These are phyloP conservation scores for Colostygia pectinataria DNA, from an alignment of 2,888 invertebrate genomes.

Conservation along the genomic window DNA sequence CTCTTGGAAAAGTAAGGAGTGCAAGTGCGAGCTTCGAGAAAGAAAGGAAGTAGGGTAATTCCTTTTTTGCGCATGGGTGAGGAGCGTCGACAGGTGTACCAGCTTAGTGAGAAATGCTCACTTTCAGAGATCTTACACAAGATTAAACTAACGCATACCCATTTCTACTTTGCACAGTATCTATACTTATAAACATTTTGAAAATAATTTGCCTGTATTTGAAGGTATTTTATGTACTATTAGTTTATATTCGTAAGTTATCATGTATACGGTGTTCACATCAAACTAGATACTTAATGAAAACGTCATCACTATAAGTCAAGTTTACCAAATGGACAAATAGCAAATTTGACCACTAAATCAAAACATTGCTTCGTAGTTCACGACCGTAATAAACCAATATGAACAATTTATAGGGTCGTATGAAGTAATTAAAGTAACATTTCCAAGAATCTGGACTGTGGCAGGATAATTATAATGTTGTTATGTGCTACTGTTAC, in stretches of 20 bases:
- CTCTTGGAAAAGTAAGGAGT: conserved; percentile 17
- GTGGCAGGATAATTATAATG: conserved; percentile 68
- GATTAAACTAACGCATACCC: conserved; percentile 42
- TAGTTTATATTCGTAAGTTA: no score
- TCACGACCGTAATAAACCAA: conserved; percentile 62
- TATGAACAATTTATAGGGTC: conserved; percentile 65
- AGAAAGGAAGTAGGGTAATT: conserved; percentile 37
- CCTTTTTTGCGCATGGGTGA: conserved; percentile 35
- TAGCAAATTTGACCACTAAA: conserved; percentile 58
- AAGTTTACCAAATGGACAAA: conserved; percentile 27
- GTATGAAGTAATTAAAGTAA: conserved; percentile 78
- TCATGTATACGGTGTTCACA: no score
- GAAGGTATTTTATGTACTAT: no score
- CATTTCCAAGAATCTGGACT: conserved; percentile 67
- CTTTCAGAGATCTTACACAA: conserved; percentile 44
- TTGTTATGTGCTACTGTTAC: conserved; percentile 64
- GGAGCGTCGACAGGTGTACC: conserved; percentile 41
- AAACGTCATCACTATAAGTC: conserved; percentile 4
- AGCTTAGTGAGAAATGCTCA: conserved; percentile 38
- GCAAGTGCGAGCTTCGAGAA: conserved; percentile 34
- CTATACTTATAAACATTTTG: not conserved
- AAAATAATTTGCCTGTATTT: not conserved
- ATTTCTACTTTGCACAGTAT: conserved; percentile 16
- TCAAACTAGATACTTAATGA: no score
- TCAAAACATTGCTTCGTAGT: conserved; percentile 58